Conservation (phyloP, 2,888 invertebrate species). For the Hirtodrosophila confusa region DNA sequence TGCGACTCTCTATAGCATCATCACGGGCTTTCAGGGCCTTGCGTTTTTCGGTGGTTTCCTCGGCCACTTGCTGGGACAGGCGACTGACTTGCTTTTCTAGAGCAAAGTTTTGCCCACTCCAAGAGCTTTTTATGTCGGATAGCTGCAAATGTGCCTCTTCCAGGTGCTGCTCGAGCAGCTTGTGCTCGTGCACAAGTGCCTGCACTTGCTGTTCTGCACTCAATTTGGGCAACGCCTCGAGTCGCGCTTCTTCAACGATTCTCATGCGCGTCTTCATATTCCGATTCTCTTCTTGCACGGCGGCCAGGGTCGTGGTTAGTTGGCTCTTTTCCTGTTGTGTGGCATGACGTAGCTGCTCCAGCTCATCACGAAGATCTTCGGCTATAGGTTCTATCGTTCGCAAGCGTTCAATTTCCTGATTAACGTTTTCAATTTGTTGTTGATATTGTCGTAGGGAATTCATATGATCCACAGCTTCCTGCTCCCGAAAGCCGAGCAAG, state of each 20-base stretch:
- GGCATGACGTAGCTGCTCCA: constrained; percentile 90
- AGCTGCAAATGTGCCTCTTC: constrained; percentile 94
- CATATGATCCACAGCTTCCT: constrained; percentile 87
- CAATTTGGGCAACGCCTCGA: constrained; percentile 76
- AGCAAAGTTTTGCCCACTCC: constrained; percentile 95
- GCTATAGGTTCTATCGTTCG: constrained; percentile 88
- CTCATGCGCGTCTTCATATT: constrained; percentile 86
- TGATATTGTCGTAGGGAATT: constrained; percentile 86
- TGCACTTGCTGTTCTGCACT: constrained; percentile 86
- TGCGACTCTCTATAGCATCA: constrained; percentile 87
- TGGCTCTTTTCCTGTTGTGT: constrained; percentile 89
- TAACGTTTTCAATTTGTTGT: constrained; percentile 87
- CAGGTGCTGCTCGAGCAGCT: constrained; percentile 90
- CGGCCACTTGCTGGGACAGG: constrained; percentile 92
- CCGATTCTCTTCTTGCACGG: constrained; percentile 90
- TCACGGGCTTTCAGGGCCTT: constrained; percentile 89
- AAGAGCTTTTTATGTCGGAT: constrained; percentile 94
- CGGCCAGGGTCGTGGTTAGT: constrained; percentile 88
- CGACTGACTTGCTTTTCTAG: constrained; percentile 95
- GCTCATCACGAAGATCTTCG: constrained; percentile 90
- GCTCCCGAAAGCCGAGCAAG: constrained; percentile 86
- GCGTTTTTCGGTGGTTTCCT: constrained; percentile 92
- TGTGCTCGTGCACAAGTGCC: constrained; percentile 87
- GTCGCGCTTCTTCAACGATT: constrained; percentile 82
- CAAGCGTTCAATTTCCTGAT: constrained; percentile 87